Evolutionary conservation across 2,797 vertebrate species (phyloP).

Genomic region (Poeciliopsis paucimaculata): DNA sequence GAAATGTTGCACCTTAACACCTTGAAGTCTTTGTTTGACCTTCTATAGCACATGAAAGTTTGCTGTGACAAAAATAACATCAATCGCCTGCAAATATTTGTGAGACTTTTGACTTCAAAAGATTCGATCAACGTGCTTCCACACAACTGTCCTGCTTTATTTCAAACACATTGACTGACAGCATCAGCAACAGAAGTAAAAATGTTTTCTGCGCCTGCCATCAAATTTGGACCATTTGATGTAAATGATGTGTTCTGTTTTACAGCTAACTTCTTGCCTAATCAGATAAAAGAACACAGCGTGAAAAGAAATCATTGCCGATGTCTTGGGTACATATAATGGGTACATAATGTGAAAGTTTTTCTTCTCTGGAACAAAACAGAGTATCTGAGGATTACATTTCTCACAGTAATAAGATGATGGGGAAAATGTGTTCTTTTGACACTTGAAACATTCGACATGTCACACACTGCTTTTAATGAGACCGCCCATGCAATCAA

Average conservation of each 20-base stretch:
- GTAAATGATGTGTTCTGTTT: neutral
- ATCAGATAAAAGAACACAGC: neutral
- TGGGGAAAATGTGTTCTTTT: constrained; percentile 34
- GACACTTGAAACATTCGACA: constrained; percentile 24
- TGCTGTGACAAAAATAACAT: neutral
- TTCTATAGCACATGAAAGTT: constrained; percentile 1
- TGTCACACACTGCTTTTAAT: constrained; percentile 13
- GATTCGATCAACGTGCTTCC: neutral
- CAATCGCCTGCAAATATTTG: neutral
- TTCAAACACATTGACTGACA: constrained; percentile 9
- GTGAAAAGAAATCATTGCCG: constrained; percentile 7
- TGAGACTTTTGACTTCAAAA: neutral
- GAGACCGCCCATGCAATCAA: constrained; percentile 33
- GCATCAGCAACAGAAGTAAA: constrained; percentile 6
- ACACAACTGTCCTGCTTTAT: neutral
- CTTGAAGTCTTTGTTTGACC: neutral
- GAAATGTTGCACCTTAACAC: constrained; percentile 3
- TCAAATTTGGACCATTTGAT: constrained; percentile 15
- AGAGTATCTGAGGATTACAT: neutral
- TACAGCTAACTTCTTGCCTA: neutral
- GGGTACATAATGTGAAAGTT: constrained; percentile 9
- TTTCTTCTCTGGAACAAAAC: constrained; percentile 12
- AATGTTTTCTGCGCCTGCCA: neutral
- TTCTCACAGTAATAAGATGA: constrained; percentile 2
- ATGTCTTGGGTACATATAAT: constrained; percentile 19